Conservation (phyloP, 2,888 invertebrate species). For the Achlya flavicornis region DNA sequence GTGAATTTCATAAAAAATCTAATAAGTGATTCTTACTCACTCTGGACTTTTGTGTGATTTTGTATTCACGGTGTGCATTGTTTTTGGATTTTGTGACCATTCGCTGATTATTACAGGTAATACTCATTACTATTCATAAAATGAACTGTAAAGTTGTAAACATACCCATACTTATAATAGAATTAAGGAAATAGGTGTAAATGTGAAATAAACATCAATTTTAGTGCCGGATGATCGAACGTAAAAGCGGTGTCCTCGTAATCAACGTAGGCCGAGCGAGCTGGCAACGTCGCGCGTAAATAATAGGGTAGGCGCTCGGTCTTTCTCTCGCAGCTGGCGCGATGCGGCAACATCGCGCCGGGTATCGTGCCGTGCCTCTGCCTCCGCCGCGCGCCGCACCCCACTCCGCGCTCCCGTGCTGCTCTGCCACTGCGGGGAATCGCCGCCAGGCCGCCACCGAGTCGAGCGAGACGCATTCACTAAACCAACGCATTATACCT, state of each 20-base stretch:
- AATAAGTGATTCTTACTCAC: constrained; percentile 37
- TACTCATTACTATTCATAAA: constrained; percentile 20
- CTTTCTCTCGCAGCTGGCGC: constrained; percentile 83
- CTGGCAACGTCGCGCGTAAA: constrained; percentile 83
- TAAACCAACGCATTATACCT: constrained; percentile 73
- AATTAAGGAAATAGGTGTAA: constrained; percentile 38
- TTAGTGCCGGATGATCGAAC: constrained; percentile 76
- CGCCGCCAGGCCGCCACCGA: constrained; percentile 40
- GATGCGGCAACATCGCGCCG: constrained; percentile 77
- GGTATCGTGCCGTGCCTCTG: constrained; percentile 52
- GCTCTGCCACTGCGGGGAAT: constrained; percentile 30
- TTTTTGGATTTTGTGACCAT: constrained; percentile 23
- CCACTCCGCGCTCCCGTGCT: constrained; percentile 47
- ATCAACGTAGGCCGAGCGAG: constrained; percentile 81
- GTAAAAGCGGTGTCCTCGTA: constrained; percentile 84
- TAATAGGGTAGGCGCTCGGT: constrained; percentile 83
- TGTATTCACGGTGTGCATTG: constrained; percentile 30
- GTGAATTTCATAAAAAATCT: constrained; percentile 55
- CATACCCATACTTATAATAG: constrained; percentile 30
- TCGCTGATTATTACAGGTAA: constrained; percentile 54
- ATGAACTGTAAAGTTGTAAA: constrained; percentile 25
- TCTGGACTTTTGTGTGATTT: constrained; percentile 30
- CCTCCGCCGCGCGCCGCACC: constrained; percentile 49
- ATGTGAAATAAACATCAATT: constrained; percentile 53
- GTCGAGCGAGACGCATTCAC: constrained; percentile 68